These are phyloP conservation scores for Rotaria socialis DNA, from an alignment of 2,888 invertebrate species.

Conservation along the genomic window DNA sequence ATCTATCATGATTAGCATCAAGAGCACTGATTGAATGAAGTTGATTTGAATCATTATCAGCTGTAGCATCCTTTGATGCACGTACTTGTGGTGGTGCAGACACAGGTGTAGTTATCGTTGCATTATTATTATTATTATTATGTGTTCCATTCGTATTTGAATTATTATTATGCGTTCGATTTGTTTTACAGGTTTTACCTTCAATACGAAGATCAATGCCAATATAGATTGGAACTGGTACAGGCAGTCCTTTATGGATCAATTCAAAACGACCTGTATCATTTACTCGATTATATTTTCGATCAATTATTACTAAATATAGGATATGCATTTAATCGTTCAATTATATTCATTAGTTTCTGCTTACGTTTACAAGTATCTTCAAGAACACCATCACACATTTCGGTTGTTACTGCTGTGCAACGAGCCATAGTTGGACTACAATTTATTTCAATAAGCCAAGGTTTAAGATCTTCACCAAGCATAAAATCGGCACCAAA, in stretches of 20 bases:
- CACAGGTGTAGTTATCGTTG: neutral
- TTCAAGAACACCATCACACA: constrained; percentile 75
- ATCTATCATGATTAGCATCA: neutral
- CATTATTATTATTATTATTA: neutral
- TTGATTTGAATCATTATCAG: neutral
- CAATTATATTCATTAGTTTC: neutral
- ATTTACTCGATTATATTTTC: constrained; percentile 56
- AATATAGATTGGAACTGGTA: constrained; percentile 58
- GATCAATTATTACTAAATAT: constrained; percentile 57
- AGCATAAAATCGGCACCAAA: constrained; percentile 89
- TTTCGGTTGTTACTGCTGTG: constrained; percentile 74
- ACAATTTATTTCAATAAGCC: constrained; percentile 87
- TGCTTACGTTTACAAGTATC: constrained; percentile 78
- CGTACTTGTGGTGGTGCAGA: neutral
- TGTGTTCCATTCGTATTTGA: neutral
- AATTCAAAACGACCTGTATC: constrained; percentile 59
- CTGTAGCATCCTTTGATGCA: neutral
- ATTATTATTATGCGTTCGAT: neutral
- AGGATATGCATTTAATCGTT: constrained; percentile 31
- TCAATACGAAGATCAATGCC: constrained; percentile 57
- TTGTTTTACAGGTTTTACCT: constrained; percentile 48
- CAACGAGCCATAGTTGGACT: constrained; percentile 78
- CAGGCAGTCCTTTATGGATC: constrained; percentile 56
- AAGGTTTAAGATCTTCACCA: constrained; percentile 71
- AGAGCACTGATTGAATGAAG: neutral